These are phyloP conservation scores for Hydropsyche betteni DNA, from an alignment of 2,888 invertebrate genomes.

Conservation along the genomic window DNA sequence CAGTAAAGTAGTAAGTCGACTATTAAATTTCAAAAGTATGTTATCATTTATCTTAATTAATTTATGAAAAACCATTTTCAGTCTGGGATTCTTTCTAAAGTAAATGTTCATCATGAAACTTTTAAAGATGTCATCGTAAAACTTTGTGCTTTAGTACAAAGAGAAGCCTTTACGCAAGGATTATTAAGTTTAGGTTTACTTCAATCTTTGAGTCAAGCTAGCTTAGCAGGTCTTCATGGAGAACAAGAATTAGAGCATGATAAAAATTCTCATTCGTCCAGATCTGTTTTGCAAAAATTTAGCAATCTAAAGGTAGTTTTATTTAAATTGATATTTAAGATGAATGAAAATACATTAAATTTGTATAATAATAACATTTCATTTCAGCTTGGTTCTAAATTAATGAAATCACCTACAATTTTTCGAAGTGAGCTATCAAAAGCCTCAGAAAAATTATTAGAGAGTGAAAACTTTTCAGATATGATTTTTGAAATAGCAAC, in stretches of 20 bases:
- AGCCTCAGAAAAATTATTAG: slow-evolving; percentile 66
- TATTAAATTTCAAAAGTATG: slow-evolving; percentile 14
- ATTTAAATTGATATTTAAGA: background rate
- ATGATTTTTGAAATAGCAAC: slow-evolving; percentile 71
- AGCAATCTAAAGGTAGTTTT: slow-evolving; percentile 52
- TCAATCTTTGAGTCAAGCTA: slow-evolving; percentile 53
- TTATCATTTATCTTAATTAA: slow-evolving; percentile 15
- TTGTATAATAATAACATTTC: background rate
- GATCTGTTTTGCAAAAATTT: slow-evolving; percentile 50
- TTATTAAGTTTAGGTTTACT: slow-evolving; percentile 67
- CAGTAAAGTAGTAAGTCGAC: slow-evolving; percentile 69
- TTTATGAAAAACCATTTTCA: slow-evolving; percentile 53
- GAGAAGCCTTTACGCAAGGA: slow-evolving; percentile 70
- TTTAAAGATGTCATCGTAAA: slow-evolving; percentile 62
- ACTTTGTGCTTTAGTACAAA: slow-evolving; percentile 68
- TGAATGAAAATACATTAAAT: background rate
- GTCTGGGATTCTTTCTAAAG: slow-evolving; percentile 65
- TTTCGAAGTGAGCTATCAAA: slow-evolving; percentile 67
- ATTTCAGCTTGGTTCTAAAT: slow-evolving; percentile 62
- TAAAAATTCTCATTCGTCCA: slow-evolving; percentile 27
- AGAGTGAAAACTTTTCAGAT: slow-evolving; percentile 67
- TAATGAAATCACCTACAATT: slow-evolving; percentile 70
- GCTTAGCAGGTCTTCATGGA: slow-evolving; percentile 22
- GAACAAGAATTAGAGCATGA: slow-evolving; percentile 37
- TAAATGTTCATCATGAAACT: slow-evolving; percentile 62